A percentile compares a stretch with the other conserved stretches of the same genome.
These are phyloP conservation scores for Zoanthus sociatus DNA, from an alignment of 92 coral and sea anemone species.

Conservation along the genomic window DNA sequence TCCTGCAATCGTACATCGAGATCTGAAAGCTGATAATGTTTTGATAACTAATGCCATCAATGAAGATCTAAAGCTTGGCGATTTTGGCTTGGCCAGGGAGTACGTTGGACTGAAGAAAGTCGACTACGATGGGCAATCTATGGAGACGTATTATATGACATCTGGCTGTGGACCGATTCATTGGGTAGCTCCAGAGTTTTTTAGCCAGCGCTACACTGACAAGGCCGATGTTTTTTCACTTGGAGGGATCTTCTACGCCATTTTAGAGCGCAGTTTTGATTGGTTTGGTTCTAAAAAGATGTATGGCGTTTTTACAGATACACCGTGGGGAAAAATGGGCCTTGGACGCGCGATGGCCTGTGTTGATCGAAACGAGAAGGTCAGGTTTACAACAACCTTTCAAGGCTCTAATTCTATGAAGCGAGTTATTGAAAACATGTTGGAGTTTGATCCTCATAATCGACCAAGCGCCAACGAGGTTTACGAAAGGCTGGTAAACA, in stretches of 20 bases:
- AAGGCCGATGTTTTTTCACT: conserved; percentile 65
- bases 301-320: conserved; percentile 69
- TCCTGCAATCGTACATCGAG: no score
- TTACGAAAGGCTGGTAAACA: conserved; percentile 56
- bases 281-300: conserved; percentile 48
- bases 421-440: conserved; percentile 50
- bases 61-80: conserved; percentile 63
- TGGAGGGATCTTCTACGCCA: conserved; percentile 69
- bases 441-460: conserved; percentile 42
- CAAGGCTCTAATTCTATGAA: conserved; percentile 46
- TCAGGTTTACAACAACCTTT: conserved; percentile 23
- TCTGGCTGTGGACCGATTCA: conserved; percentile 48
- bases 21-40: conserved; percentile 57
- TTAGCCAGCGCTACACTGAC: conserved; percentile 51
- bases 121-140: background rate
- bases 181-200: conserved; percentile 73
- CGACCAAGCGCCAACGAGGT: conserved; percentile 64
- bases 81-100: conserved; percentile 64
- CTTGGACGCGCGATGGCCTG: conserved; percentile 63
- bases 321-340: conserved; percentile 32
- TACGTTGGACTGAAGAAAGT: conserved; percentile 59
- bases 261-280: conserved; percentile 78
- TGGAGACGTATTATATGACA: conserved; percentile 57
- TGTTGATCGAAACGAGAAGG: conserved; percentile 22
- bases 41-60: conserved; percentile 51